Evolutionary conservation across 2,797 vertebrate genomes (phyloP).

Genomic region (Micropoecilia bifurca): DNA sequence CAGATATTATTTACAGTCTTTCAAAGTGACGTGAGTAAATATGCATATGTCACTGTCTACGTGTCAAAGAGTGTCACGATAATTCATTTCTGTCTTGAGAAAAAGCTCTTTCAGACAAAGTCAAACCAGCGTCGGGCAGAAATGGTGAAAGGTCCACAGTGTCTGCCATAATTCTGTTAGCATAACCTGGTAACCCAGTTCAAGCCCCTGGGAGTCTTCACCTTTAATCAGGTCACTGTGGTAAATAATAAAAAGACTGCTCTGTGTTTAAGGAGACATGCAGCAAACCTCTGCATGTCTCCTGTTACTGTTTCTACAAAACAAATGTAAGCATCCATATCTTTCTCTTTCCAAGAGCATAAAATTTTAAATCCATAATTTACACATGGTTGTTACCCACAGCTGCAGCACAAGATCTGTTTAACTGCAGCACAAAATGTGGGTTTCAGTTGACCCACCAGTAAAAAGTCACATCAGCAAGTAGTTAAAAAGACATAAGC

Average conservation of each 20-base stretch:
- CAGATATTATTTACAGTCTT: background rate
- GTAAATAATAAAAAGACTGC: background rate
- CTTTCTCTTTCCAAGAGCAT: background rate
- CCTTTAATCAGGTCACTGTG: constrained; percentile 37
- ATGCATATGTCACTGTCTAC: background rate
- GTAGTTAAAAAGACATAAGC: background rate
- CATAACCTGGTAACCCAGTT: constrained; percentile 32
- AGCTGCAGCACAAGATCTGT: background rate
- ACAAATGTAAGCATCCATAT: background rate
- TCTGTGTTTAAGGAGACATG: background rate
- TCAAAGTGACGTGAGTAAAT: constrained; percentile 1
- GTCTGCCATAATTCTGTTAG: constrained; percentile 10
- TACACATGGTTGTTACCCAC: background rate
- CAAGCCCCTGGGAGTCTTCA: constrained; percentile 2
- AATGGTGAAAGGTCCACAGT: background rate
- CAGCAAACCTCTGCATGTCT: background rate
- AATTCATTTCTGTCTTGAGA: background rate
- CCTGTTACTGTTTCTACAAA: background rate
- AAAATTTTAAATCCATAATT: background rate
- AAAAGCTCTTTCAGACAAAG: constrained; percentile 1
- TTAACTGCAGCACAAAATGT: background rate
- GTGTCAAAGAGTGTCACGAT: background rate
- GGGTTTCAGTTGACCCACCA: background rate
- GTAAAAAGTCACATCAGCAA: background rate
- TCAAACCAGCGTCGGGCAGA: background rate